A percentile compares a stretch with the other conserved stretches of the same genome.
Evolutionary conservation across 2,888 invertebrate species (phyloP).

Genomic region (Troglohyphantes excavatus): DNA sequence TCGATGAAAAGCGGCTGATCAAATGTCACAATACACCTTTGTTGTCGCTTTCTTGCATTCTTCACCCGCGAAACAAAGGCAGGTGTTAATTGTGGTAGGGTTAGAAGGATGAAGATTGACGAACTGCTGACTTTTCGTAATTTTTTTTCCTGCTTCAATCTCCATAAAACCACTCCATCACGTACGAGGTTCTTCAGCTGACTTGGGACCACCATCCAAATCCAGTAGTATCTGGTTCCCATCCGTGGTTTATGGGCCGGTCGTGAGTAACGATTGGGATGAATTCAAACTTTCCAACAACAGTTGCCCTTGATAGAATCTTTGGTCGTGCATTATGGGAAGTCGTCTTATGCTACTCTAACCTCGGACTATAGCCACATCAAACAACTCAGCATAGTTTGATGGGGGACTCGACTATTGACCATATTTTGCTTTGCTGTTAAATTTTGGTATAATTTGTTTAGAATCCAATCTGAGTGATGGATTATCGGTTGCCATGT

Average conservation of each 20-base stretch:
- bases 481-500: too few relatives aligned
- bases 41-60: not conserved
- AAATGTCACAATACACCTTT: conserved; percentile 6
- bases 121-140: not conserved
- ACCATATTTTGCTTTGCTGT: too few relatives aligned
- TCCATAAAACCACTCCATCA: not conserved
- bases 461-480: too few relatives aligned
- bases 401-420: too few relatives aligned
- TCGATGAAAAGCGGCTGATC: conserved; percentile 23
- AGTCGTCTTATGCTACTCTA: too few relatives aligned
- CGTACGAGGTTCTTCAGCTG: conserved; percentile 1
- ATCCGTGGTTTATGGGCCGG: not conserved
- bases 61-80: conserved; percentile 5
- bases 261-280: too few relatives aligned
- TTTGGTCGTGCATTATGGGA: too few relatives aligned
- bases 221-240: not conserved
- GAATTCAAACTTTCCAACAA: too few relatives aligned
- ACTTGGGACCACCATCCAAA: not conserved
- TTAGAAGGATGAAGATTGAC: not conserved
- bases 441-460: too few relatives aligned
- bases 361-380: too few relatives aligned
- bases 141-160: not conserved
- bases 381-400: too few relatives aligned
- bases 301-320: too few relatives aligned
- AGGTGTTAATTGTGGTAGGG: not conserved